phyloP scores from a whole-genome alignment of 2,888 invertebrate genomes.

The Carterocephalus palaemon region DNA sequence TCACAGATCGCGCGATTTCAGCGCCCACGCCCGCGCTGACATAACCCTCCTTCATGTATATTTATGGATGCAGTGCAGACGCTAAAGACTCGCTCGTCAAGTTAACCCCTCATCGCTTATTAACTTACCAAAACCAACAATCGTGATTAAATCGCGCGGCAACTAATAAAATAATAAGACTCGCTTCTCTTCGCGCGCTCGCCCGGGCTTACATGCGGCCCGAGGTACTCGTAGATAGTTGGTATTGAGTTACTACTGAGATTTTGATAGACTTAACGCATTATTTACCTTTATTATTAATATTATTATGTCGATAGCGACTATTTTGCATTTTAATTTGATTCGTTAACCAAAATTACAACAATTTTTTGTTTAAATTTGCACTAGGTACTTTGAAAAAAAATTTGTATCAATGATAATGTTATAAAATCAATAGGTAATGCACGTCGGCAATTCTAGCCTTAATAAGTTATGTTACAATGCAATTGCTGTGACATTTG shows the following conservation, averaged over 20 bases:
- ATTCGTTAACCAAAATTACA: too few relatives aligned
- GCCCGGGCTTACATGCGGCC: conserved; percentile 49
- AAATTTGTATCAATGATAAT: too few relatives aligned
- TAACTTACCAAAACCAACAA: conserved; percentile 78
- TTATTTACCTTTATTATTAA: too few relatives aligned
- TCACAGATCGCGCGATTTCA: too few relatives aligned
- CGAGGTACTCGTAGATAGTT: not conserved
- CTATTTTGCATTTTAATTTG: too few relatives aligned
- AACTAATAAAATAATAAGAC: conserved; percentile 78
- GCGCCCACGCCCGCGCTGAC: too few relatives aligned
- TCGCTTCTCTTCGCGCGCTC: conserved; percentile 46
- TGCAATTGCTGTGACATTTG: conserved; percentile 21
- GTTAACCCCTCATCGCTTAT: conserved; percentile 53
- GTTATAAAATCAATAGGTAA: not conserved
- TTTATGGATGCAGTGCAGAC: conserved; percentile 12
- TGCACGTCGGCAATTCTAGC: not conserved
- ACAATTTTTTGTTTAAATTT: too few relatives aligned
- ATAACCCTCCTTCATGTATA: conserved; percentile 3
- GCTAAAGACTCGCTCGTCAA: conserved; percentile 18
- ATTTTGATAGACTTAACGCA: too few relatives aligned
- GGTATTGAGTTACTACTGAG: too few relatives aligned
- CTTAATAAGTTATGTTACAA: conserved; percentile 12
- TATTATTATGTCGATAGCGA: too few relatives aligned
- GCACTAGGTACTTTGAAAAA: too few relatives aligned
- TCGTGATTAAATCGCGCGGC: conserved; percentile 78